These are phyloP conservation scores for Tachina fera DNA, from an alignment of 2,888 invertebrate genomes.

Conservation along the genomic window DNA sequence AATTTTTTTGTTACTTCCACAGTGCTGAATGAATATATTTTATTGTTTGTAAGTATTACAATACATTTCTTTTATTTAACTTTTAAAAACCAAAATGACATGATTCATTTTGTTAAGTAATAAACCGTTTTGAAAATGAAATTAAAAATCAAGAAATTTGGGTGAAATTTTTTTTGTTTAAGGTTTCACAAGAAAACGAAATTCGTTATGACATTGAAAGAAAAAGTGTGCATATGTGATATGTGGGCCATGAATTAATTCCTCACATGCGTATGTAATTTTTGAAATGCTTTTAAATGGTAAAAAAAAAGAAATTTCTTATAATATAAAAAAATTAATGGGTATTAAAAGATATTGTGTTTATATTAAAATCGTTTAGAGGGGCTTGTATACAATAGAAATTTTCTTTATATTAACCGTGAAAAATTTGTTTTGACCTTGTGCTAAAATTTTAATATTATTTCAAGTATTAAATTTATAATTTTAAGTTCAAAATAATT, in stretches of 20 bases:
- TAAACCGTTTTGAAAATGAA: slow-evolving; percentile 27
- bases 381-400: no score
- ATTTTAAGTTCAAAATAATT: slow-evolving; percentile 13
- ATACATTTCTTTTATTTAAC: slow-evolving; percentile 10
- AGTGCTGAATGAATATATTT: slow-evolving; percentile 49
- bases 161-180: slow-evolving; percentile 49
- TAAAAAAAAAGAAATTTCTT: not conserved
- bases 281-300: not conserved
- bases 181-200: slow-evolving; percentile 35
- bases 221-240: not conserved
- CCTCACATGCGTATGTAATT: no score
- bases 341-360: not conserved
- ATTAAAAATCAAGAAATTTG: slow-evolving; percentile 10
- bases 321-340: not conserved
- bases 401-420: no score
- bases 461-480: not conserved
- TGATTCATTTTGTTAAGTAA: slow-evolving; percentile 60
- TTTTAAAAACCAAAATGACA: slow-evolving; percentile 3
- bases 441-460: not conserved
- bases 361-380: not conserved
- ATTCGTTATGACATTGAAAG: slow-evolving; percentile 50
- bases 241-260: not conserved
- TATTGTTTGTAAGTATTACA: slow-evolving; percentile 68
- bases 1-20: slow-evolving; percentile 47
- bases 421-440: not conserved